Conservation (phyloP, 1,140 invertebrate species). For the Dysdera silvatica region DNA sequence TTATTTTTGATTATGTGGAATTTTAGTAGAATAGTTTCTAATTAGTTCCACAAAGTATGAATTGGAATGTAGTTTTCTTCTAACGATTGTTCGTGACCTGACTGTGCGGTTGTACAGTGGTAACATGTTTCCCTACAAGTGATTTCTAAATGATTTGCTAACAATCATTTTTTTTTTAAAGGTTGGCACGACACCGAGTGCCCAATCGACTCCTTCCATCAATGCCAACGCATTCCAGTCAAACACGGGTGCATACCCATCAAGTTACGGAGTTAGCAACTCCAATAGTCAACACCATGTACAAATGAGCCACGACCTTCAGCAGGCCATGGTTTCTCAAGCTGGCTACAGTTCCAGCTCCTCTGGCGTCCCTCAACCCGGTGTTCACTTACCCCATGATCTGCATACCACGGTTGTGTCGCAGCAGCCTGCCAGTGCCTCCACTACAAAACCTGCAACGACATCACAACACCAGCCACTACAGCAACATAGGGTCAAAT, state of each 20-base stretch:
- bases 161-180: not conserved
- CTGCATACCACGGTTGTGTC: conserved; percentile 9
- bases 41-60: too few relatives aligned
- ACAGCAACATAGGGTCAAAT: conserved; percentile 51
- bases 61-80: too few relatives aligned
- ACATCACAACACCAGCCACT: conserved; percentile 17
- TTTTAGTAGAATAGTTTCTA: too few relatives aligned
- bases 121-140: not conserved
- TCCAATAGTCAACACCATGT: conserved; percentile 11
- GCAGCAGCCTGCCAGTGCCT: conserved; percentile 1
- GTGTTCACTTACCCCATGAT: conserved; percentile 1
- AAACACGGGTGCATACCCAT: conserved; percentile 3
- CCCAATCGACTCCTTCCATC: conserved; percentile 8
- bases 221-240: conserved; percentile 16
- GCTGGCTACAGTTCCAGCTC: conserved; percentile 4
- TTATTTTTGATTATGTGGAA: too few relatives aligned
- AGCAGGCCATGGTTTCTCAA: conserved; percentile 24
- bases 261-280: conserved; percentile 6
- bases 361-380: too few relatives aligned
- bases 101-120: too few relatives aligned
- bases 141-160: not conserved
- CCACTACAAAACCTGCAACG: conserved; percentile 24
- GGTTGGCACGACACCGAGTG: conserved; percentile 15
- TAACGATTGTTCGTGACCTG: too few relatives aligned
- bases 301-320: conserved; percentile 14